Percentiles rank a stretch among this genome's conserved stretches.
Evolutionary conservation across 2,888 invertebrate species (phyloP).

Genomic region (Mechanitis messenoides): DNA sequence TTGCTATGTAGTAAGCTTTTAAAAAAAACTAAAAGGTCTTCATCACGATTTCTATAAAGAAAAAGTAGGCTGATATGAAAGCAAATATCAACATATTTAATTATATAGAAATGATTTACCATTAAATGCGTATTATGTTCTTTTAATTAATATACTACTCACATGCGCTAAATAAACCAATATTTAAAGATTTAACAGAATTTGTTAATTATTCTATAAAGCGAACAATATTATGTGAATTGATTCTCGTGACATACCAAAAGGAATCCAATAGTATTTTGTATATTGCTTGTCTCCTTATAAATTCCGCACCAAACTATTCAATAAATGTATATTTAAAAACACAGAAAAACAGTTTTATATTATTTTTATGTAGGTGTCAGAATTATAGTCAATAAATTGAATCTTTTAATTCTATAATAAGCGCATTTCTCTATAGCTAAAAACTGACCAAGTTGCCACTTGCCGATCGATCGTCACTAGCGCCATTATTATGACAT

Average conservation of each 20-base stretch:
- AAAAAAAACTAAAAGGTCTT: background rate
- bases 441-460: slow-evolving; percentile 4
- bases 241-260: slow-evolving; percentile 23
- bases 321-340: slow-evolving; percentile 1
- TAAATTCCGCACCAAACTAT: slow-evolving; percentile 3
- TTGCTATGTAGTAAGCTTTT: background rate
- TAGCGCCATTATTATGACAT: slow-evolving; percentile 25
- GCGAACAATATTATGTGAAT: slow-evolving; percentile 10
- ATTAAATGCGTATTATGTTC: background rate
- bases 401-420: background rate
- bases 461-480: slow-evolving; percentile 26
- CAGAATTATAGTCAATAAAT: slow-evolving; percentile 3
- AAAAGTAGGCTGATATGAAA: slow-evolving; percentile 6
- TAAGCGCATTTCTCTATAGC: background rate
- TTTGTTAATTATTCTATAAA: slow-evolving; percentile 1
- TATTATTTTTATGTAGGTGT: background rate
- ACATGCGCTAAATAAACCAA: slow-evolving; percentile 4
- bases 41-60: background rate
- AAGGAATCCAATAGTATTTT: slow-evolving; percentile 20
- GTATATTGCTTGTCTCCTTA: slow-evolving; percentile 3
- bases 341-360: slow-evolving; percentile 2
- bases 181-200: background rate
- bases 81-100: background rate
- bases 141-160: slow-evolving; percentile 2
- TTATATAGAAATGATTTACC: background rate